Percentiles rank a stretch among this genome's conserved stretches.
Evolutionary conservation across 2,797 vertebrate species (phyloP).

Genomic region (Oreortyx pictus): DNA sequence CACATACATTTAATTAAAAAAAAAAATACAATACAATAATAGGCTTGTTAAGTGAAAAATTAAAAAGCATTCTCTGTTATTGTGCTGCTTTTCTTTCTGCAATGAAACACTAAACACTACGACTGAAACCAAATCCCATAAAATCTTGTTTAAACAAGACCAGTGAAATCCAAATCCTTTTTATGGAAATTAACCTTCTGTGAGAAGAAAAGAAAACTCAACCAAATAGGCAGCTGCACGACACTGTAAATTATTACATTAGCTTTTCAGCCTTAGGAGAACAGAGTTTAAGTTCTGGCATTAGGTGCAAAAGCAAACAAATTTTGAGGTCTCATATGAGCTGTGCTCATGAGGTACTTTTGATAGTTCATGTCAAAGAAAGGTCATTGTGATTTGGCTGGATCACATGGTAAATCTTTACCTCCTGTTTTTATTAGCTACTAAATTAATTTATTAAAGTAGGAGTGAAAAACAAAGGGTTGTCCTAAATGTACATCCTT

Average conservation of each 20-base stretch:
- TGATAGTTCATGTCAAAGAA: constrained; percentile 3
- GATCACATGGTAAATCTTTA: neutral
- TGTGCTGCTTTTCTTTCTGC: constrained; percentile 21
- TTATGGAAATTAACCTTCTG: constrained; percentile 65
- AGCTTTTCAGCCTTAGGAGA: constrained; percentile 35
- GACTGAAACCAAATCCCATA: constrained; percentile 56
- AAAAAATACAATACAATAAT: neutral
- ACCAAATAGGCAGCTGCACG: constrained; percentile 43
- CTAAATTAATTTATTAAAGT: neutral
- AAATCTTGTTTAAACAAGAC: constrained; percentile 63
- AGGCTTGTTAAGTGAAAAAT: constrained; percentile 11
- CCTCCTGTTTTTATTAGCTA: neutral
- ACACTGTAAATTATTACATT: constrained; percentile 19
- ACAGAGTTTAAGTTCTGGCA: constrained; percentile 40
- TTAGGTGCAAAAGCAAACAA: constrained; percentile 50
- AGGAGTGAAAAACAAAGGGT: neutral
- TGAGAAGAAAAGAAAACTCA: constrained; percentile 42
- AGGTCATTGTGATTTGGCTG: neutral
- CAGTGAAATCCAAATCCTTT: constrained; percentile 56
- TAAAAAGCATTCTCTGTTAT: neutral
- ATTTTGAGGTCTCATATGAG: constrained; percentile 31
- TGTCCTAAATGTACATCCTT: neutral
- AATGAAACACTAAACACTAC: neutral
- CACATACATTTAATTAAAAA: neutral
- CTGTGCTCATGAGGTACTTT: neutral